Conservation (phyloP, 2,888 invertebrate species). For the Dicranocentrus wangi region DNA sequence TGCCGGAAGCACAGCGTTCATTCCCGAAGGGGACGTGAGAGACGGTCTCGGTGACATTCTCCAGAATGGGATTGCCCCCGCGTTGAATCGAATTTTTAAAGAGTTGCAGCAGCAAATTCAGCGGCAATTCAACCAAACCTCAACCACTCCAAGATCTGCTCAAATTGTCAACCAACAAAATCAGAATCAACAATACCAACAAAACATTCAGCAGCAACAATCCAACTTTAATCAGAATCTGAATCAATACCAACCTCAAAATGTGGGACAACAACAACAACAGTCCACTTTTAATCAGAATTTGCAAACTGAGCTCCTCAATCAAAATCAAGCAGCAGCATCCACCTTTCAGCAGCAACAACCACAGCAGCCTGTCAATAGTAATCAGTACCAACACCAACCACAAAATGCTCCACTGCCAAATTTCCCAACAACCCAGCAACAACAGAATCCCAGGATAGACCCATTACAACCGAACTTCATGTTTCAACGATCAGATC, state of each 20-base stretch:
- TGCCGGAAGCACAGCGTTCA: conserved; percentile 33
- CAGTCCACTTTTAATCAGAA: background rate
- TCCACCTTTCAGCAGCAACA: background rate
- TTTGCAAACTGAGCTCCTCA: background rate
- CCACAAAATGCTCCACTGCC: background rate
- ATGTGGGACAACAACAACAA: background rate
- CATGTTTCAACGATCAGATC: conserved; percentile 1
- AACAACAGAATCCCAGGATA: background rate
- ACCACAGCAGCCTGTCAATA: background rate
- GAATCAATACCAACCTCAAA: conserved; percentile 46
- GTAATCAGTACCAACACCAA: background rate
- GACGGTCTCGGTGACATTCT: conserved; percentile 31
- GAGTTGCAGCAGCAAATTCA: conserved; percentile 28
- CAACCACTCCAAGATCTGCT: conserved; percentile 2
- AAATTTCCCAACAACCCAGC: background rate
- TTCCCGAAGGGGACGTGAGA: conserved; percentile 39
- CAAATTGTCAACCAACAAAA: background rate
- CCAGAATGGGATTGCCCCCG: conserved; percentile 29
- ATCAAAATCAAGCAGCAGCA: conserved; percentile 19
- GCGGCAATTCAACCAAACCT: conserved; percentile 23
- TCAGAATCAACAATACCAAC: conserved; percentile 9
- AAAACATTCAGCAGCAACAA: background rate
- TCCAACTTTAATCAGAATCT: background rate
- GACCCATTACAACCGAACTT: conserved; percentile 13
- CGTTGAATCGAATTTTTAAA: conserved; percentile 18